Conservation (phyloP, 2,888 invertebrate genomes). For the Smittia sp. region DNA sequence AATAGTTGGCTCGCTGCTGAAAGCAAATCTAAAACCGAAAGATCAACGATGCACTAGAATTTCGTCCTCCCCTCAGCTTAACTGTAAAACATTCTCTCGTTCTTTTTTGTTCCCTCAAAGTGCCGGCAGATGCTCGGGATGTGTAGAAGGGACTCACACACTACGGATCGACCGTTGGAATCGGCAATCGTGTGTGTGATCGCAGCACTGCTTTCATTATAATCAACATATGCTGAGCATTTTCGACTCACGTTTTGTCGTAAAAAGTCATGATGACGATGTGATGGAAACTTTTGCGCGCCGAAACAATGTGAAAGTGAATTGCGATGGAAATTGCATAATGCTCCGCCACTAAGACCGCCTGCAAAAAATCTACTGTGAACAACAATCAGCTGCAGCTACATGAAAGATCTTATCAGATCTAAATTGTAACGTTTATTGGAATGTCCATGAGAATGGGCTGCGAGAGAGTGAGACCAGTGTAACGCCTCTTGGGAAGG, state of each 20-base stretch:
- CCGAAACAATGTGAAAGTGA: neutral
- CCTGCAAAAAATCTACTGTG: neutral
- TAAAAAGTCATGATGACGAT: neutral
- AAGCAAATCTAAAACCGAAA: too few species aligned
- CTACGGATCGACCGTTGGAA: slow-evolving; percentile 17
- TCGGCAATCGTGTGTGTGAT: neutral
- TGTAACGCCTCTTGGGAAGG: neutral
- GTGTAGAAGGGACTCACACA: slow-evolving; percentile 11
- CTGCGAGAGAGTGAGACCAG: neutral
- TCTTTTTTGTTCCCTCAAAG: slow-evolving; percentile 12
- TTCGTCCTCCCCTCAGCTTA: neutral
- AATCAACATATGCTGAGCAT: slow-evolving; percentile 35
- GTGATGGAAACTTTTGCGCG: neutral
- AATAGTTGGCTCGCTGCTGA: too few species aligned
- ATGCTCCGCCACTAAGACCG: neutral
- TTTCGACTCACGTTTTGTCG: neutral
- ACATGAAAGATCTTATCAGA: neutral
- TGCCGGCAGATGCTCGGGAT: slow-evolving; percentile 33
- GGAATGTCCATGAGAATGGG: neutral
- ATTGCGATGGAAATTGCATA: neutral
- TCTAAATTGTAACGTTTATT: neutral
- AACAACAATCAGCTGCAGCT: neutral
- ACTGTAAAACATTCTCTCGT: slow-evolving; percentile 4
- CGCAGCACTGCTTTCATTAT: slow-evolving; percentile 1
- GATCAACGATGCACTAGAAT: neutral